Percentiles rank a stretch among this genome's conserved stretches.
phyloP scores from a whole-genome alignment of 2,888 invertebrate genomes.

The Eurytoma adleriae region DNA sequence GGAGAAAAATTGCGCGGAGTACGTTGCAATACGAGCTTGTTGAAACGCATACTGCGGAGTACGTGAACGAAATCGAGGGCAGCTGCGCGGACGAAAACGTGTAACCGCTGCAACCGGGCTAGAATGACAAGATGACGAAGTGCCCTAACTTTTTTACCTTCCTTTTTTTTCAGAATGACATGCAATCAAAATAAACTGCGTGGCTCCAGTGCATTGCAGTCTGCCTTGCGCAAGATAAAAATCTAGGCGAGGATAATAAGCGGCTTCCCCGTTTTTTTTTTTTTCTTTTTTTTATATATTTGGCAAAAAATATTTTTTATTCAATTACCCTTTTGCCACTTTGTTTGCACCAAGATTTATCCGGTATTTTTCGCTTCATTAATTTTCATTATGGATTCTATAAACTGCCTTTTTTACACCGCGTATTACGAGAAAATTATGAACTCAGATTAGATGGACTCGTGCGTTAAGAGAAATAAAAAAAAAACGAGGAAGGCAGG shows the following conservation, averaged over 20 bases:
- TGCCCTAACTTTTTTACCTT: constrained; percentile 17
- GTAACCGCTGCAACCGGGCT: not conserved
- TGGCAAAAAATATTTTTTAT: too few relatives aligned
- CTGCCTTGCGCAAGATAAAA: constrained; percentile 3
- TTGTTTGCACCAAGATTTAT: too few relatives aligned
- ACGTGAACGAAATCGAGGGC: constrained; percentile 8
- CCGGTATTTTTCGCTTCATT: too few relatives aligned
- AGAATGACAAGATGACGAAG: constrained; percentile 32
- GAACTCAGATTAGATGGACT: not conserved
- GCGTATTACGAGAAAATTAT: not conserved
- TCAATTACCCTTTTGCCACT: too few relatives aligned
- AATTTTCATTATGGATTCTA: not conserved
- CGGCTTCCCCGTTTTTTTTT: too few relatives aligned
- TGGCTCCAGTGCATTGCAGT: constrained; percentile 10
- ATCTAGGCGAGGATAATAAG: not conserved
- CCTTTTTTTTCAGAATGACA: not conserved
- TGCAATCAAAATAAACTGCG: constrained; percentile 24
- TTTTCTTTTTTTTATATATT: too few relatives aligned
- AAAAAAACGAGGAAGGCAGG: too few relatives aligned
- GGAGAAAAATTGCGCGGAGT: not conserved
- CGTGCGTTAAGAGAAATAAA: not conserved
- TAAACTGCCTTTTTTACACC: not conserved
- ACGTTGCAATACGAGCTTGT: not conserved
- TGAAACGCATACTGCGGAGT: not conserved
- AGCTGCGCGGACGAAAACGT: not conserved